Conservation (phyloP, 1,140 invertebrate species). For the Aphaenogaster floridana region DNA sequence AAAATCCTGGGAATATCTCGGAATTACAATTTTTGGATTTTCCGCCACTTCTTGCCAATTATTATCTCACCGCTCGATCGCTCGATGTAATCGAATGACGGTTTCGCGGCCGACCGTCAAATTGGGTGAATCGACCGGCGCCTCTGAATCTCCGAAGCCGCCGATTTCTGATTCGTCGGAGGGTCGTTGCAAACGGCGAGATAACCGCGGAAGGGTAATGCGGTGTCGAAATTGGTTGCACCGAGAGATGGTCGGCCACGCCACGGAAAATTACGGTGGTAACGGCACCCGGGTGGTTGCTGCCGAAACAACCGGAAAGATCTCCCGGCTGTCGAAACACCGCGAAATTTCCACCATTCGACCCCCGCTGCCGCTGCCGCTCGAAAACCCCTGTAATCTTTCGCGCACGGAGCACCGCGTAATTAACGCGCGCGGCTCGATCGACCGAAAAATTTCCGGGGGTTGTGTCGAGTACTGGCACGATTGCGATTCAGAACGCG, state of each 20-base stretch:
- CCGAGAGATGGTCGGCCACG: slow-evolving; percentile 27
- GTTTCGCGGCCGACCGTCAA: background rate
- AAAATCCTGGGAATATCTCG: background rate
- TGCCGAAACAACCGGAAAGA: slow-evolving; percentile 57
- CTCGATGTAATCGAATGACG: slow-evolving; percentile 21
- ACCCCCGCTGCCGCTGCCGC: background rate
- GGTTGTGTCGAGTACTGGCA: slow-evolving; percentile 13
- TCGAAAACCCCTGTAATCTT: slow-evolving; percentile 55
- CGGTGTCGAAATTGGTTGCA: slow-evolving; percentile 53
- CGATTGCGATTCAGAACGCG: slow-evolving; percentile 44
- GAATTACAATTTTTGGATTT: background rate
- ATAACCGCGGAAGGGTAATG: slow-evolving; percentile 53
- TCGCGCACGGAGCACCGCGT: slow-evolving; percentile 35
- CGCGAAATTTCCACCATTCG: slow-evolving; percentile 43
- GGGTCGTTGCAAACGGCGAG: slow-evolving; percentile 19
- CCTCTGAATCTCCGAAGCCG: background rate
- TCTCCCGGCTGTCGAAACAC: slow-evolving; percentile 52
- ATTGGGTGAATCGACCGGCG: background rate
- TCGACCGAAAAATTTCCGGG: slow-evolving; percentile 62
- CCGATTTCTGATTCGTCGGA: slow-evolving; percentile 34
- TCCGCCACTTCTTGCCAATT: background rate
- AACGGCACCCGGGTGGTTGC: slow-evolving; percentile 37
- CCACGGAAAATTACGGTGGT: slow-evolving; percentile 54
- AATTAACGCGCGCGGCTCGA: slow-evolving; percentile 59
- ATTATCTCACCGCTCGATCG: background rate